A percentile compares a stretch with the other conserved stretches of the same genome.
phyloP scores from a whole-genome alignment of 1,140 invertebrate species.

The Tetramorium parvispinum region DNA sequence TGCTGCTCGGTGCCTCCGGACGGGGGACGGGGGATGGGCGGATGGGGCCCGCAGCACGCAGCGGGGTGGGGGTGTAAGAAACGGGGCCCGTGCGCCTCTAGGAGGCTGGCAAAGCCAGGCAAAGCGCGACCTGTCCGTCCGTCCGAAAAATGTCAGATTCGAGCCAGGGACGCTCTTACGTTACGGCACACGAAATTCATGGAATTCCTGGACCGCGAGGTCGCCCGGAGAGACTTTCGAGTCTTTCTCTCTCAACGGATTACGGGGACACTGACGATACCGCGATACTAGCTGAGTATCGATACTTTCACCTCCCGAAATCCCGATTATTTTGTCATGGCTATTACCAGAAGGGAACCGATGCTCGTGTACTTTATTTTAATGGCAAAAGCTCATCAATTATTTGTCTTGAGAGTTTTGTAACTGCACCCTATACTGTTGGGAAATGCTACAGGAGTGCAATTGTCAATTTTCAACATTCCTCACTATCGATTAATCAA shows the following conservation, averaged over 20 bases:
- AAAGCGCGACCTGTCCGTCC: conserved; percentile 20
- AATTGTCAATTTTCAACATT: too few species aligned
- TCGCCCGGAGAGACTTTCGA: conserved; percentile 16
- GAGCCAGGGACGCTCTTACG: conserved; percentile 73
- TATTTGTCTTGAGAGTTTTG: background rate
- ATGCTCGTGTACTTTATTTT: background rate
- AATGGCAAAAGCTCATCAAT: background rate
- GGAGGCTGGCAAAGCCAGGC: background rate
- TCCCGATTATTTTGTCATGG: background rate
- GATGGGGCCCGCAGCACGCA: background rate
- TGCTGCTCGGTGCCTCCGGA: conserved; percentile 18
- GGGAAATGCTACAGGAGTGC: background rate
- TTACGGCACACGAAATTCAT: conserved; percentile 73
- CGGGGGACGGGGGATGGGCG: background rate
- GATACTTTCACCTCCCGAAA: conserved; percentile 45
- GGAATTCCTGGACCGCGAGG: conserved; percentile 74
- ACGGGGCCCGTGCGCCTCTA: conserved; percentile 28
- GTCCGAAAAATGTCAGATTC: conserved; percentile 75
- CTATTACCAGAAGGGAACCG: background rate
- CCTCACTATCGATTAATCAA: background rate
- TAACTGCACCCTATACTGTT: background rate
- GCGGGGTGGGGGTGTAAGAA: conserved; percentile 16
- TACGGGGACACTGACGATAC: background rate
- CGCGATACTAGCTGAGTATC: background rate
- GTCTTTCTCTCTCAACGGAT: conserved; percentile 18